phyloP scores from a whole-genome alignment of 2,888 invertebrate species.

The Hydriomena furcata region DNA sequence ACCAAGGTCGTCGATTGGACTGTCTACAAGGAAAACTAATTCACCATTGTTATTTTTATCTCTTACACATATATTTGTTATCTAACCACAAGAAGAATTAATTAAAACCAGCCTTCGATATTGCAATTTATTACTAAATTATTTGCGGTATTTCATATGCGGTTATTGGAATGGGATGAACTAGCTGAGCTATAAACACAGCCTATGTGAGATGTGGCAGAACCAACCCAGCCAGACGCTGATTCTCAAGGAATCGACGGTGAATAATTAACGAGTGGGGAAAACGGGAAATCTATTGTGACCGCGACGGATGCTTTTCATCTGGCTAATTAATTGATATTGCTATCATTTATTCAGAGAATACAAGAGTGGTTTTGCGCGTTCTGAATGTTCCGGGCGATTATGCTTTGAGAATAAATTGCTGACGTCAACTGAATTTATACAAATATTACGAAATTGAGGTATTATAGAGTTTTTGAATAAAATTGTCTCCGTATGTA shows the following conservation, averaged over 20 bases:
- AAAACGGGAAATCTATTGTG: constrained; percentile 34
- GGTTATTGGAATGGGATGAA: neutral
- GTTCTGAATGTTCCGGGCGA: constrained; percentile 22
- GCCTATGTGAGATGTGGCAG: constrained; percentile 22
- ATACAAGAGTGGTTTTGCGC: constrained; percentile 29
- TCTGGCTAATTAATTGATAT: constrained; percentile 35
- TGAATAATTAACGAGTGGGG: constrained; percentile 65
- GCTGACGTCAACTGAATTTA: neutral
- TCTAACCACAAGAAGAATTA: no score
- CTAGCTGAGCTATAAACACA: constrained; percentile 28
- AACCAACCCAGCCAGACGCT: constrained; percentile 44
- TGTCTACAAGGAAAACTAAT: no score
- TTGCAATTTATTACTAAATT: no score
- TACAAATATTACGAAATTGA: neutral
- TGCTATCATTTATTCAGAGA: constrained; percentile 35
- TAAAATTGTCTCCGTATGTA: no score
- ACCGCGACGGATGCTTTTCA: constrained; percentile 29
- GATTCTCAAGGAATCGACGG: constrained; percentile 58
- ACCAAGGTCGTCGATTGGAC: no score
- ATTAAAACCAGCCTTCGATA: no score
- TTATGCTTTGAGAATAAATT: constrained; percentile 4
- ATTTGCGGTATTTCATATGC: no score
- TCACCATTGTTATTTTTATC: no score
- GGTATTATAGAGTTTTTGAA: no score
- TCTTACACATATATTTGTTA: no score